Evolutionary conservation across 2,888 invertebrate genomes (phyloP).

Genomic region (Drosophila kanekoi): DNA sequence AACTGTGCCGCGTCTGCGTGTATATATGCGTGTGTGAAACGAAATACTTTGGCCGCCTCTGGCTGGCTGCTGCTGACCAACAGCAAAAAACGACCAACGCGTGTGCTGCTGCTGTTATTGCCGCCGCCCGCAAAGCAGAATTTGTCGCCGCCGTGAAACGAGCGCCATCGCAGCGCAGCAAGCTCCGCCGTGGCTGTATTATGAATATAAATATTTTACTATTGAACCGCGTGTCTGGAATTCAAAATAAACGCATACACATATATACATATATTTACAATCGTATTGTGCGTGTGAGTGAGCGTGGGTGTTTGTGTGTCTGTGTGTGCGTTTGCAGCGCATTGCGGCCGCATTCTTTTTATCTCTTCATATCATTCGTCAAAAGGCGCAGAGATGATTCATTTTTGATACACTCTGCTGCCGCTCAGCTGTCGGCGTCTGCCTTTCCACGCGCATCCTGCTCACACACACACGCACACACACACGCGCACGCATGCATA

Average conservation of each 20-base stretch:
- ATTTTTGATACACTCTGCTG: conserved; percentile 37
- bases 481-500: neutral
- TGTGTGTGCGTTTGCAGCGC: conserved; percentile 29
- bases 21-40: conserved; percentile 40
- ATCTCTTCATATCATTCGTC: conserved; percentile 56
- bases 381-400: conserved; percentile 63
- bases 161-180: conserved; percentile 31
- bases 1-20: conserved; percentile 15
- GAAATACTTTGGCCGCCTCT: conserved; percentile 33
- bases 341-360: conserved; percentile 46
- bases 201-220: conserved; percentile 60
- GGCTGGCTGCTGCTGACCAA: conserved; percentile 49
- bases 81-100: conserved; percentile 68
- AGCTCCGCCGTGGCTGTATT: conserved; percentile 40
- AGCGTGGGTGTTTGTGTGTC: conserved; percentile 11
- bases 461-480: conserved; percentile 30
- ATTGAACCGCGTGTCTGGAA: conserved; percentile 71
- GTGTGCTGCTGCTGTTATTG: conserved; percentile 61
- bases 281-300: neutral
- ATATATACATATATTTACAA: conserved; percentile 45
- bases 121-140: conserved; percentile 62
- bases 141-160: conserved; percentile 51
- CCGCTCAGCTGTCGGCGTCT: conserved; percentile 53
- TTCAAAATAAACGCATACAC: conserved; percentile 50
- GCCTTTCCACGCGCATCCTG: conserved; percentile 44